Conservation (phyloP, 2,888 invertebrate genomes). For the Podotricha telesiphe region DNA sequence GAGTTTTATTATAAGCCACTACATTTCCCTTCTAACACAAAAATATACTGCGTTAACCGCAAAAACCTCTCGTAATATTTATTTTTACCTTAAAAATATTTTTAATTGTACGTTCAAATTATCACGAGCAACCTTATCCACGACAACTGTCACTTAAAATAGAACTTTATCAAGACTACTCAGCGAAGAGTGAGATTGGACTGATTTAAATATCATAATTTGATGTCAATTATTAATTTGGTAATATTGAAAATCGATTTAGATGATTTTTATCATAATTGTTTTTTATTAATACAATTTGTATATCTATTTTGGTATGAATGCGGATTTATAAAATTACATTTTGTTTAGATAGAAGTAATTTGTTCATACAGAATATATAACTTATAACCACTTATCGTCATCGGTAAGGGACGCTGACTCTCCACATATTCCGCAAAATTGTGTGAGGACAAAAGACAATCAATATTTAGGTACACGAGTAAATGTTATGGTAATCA, state of each 20-base stretch:
- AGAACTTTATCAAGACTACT: conserved; percentile 72
- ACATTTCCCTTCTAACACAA: too few relatives aligned
- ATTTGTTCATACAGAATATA: not conserved
- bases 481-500: not conserved
- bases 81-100: not conserved
- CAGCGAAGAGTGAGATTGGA: conserved; percentile 51
- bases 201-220: conserved; percentile 39
- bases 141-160: conserved; percentile 59
- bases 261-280: not conserved
- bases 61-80: too few relatives aligned
- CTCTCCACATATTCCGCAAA: not conserved
- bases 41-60: too few relatives aligned
- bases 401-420: not conserved
- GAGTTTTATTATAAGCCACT: too few relatives aligned
- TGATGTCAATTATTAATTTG: conserved; percentile 21
- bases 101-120: conserved; percentile 40
- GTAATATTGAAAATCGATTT: not conserved
- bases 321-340: not conserved
- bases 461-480: not conserved
- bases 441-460: not conserved
- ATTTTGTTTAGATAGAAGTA: not conserved
- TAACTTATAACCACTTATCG: not conserved
- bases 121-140: conserved; percentile 55
- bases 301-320: conserved; percentile 4
- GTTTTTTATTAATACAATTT: not conserved